Evolutionary conservation across 1,140 invertebrate species (phyloP), one percentile per base, ranked within the genome.

Genomic region (Drosophila navojoa): DNA sequence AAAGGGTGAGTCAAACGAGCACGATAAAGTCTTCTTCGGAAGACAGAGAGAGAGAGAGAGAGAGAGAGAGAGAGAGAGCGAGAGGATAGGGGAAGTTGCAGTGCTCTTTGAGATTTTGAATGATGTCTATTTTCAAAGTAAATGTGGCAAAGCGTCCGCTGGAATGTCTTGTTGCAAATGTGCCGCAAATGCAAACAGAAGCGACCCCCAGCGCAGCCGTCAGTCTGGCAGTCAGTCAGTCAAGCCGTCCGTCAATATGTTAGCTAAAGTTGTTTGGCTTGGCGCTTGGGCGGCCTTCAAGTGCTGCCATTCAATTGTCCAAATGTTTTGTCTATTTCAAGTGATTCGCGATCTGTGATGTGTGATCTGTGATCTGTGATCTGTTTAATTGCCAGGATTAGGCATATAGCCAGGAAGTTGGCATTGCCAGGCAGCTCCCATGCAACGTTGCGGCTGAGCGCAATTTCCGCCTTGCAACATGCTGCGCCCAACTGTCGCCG

Each of bases 321-420:
- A 64, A 73, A 11, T 70, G 71, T 64, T 64, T 35, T 27, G 13
- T 78, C 63, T 75, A 58, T 72, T 81, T 77, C 44, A 71, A 63
- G 52, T 64, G 68, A 32, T 9, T 32, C 32, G 32, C 32, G 32
- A 64, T 40, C 44, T 35, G 54, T 27, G n/a, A 57, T 49, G 57
- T 63, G 52, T 29, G 77, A 63, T 67, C 66, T 71, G 54, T 38
- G n/a, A 57, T 49, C 62, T 63, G 52, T 35, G 77, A 63, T 67
- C 66, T 71, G 58, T 85, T 79, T 66, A 85, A 80, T 76, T 79
- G 69, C 60, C 72, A 89, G 79, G 84, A 87, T 77, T 78, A 63
- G 52, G n/a, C 52, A 22, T 50, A 35, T 50, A 27, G 50, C 38
- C 79, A 87, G 82, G 84, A 89, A 87, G 84, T 79, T 82, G 47